Percentiles rank a stretch among this genome's conserved stretches.
Evolutionary conservation across 1,140 invertebrate species (phyloP).

Genomic region (Megalopta genalis): DNA sequence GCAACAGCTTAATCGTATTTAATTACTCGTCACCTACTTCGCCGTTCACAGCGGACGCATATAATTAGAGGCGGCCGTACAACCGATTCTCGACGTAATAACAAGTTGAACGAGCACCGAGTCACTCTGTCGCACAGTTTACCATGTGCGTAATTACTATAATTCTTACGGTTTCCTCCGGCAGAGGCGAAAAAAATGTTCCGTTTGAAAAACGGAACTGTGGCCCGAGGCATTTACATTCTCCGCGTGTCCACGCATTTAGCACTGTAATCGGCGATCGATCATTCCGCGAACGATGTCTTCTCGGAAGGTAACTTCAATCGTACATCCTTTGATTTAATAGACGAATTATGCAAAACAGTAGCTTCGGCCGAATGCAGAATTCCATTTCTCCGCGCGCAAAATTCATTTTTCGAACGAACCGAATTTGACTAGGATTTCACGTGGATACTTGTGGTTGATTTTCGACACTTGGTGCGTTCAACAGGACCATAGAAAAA

Average conservation of each 20-base stretch:
- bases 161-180: neutral
- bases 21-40: slow-evolving; percentile 39
- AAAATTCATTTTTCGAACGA: too few relatives aligned
- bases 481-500: too few relatives aligned
- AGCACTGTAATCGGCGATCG: neutral
- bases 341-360: too few relatives aligned
- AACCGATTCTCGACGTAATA: slow-evolving; percentile 35
- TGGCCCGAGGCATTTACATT: neutral
- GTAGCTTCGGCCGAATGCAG: too few relatives aligned
- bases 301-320: too few relatives aligned
- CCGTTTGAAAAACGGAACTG: neutral
- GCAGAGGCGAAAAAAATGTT: neutral
- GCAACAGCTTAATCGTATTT: slow-evolving; percentile 35
- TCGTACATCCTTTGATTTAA: too few relatives aligned
- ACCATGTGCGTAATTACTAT: slow-evolving; percentile 10
- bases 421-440: too few relatives aligned
- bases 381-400: too few relatives aligned
- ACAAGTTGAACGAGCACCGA: slow-evolving; percentile 17
- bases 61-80: slow-evolving; percentile 25
- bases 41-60: slow-evolving; percentile 2
- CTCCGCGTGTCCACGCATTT: neutral
- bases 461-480: too few relatives aligned
- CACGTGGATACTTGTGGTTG: too few relatives aligned
- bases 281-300: too few relatives aligned
- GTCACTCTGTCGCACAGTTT: slow-evolving; percentile 16